phyloP scores from a whole-genome alignment of 2,888 invertebrate genomes.

The Drepana falcataria region DNA sequence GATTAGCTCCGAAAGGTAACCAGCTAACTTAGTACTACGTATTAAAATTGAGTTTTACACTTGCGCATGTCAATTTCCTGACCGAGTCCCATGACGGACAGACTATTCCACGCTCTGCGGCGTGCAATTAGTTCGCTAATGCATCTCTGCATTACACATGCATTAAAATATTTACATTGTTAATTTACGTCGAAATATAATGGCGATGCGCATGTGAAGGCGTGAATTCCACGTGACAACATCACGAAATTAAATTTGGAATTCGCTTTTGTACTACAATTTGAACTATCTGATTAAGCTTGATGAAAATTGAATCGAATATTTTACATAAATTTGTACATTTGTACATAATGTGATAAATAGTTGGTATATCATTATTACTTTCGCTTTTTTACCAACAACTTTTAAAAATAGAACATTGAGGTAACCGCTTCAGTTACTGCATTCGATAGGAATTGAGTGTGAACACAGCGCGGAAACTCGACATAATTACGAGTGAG shows the following conservation, averaged over 20 bases:
- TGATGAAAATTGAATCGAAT: too few species aligned
- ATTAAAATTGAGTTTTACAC: neutral
- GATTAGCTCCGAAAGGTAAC: too few species aligned
- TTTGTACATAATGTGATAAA: too few species aligned
- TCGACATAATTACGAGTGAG: neutral
- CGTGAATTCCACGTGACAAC: neutral
- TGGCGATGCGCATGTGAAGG: neutral
- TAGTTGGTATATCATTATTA: too few species aligned
- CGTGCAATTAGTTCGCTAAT: constrained; percentile 10
- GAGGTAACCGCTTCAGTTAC: neutral
- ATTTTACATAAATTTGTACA: too few species aligned
- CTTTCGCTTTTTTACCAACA: too few species aligned
- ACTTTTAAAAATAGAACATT: too few species aligned
- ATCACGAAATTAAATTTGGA: neutral
- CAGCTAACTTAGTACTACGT: neutral
- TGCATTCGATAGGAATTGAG: neutral
- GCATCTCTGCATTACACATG: constrained; percentile 5
- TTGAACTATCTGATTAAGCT: too few species aligned
- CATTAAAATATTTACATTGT: constrained; percentile 9
- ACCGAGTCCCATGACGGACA: neutral
- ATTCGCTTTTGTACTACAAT: neutral
- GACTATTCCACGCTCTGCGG: constrained; percentile 2
- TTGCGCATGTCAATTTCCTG: neutral
- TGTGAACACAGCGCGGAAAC: neutral
- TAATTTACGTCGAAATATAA: constrained; percentile 3